Evolutionary conservation across 2,888 invertebrate genomes (phyloP).

Genomic region (Thyatira batis): DNA sequence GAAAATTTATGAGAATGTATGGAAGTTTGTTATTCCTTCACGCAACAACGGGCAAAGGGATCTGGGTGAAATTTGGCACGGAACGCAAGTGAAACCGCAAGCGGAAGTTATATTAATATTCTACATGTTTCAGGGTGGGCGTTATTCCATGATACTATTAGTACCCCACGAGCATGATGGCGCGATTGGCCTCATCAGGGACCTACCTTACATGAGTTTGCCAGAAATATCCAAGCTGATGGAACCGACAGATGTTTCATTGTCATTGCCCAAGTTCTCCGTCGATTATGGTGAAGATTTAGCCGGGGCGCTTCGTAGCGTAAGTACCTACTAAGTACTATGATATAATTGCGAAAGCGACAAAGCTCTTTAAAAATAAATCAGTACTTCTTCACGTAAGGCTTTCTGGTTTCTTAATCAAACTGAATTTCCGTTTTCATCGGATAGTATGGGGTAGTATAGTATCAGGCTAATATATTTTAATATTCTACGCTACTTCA

Average conservation of each 20-base stretch:
- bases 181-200: slow-evolving; percentile 73
- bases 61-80: too few relatives aligned
- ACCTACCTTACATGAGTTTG: slow-evolving; percentile 81
- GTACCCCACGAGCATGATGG: slow-evolving; percentile 81
- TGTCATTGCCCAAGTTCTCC: slow-evolving; percentile 84
- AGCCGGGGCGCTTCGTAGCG: slow-evolving; percentile 67
- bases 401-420: too few relatives aligned
- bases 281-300: slow-evolving; percentile 82
- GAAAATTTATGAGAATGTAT: too few relatives aligned
- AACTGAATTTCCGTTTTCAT: too few relatives aligned
- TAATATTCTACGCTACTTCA: too few relatives aligned
- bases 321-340: slow-evolving; percentile 50
- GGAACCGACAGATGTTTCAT: slow-evolving; percentile 71
- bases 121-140: slow-evolving; percentile 78
- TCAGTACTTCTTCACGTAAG: neutral
- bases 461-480: too few relatives aligned
- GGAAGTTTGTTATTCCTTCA: too few relatives aligned
- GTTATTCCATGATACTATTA: slow-evolving; percentile 84
- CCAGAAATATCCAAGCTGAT: slow-evolving; percentile 69
- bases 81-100: too few relatives aligned
- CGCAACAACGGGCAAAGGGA: too few relatives aligned
- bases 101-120: neutral
- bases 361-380: too few relatives aligned
- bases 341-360: neutral
- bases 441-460: too few relatives aligned